Conservation (phyloP, 2,113 vertebrate genomes). For the Pseudonaja textilis region DNA sequence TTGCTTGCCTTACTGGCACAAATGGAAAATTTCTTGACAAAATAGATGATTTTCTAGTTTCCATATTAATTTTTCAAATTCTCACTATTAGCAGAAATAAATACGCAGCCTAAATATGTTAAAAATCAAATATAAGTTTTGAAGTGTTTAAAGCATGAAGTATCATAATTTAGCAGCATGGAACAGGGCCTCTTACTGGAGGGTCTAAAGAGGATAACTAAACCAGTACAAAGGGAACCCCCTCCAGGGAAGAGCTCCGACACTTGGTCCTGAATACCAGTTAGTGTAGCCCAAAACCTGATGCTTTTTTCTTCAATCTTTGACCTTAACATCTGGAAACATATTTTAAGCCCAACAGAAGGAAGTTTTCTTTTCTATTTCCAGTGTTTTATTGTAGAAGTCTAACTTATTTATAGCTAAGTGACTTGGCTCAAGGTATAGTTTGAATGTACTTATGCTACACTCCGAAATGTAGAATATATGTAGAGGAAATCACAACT, state of each 20-base stretch:
- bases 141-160: conserved; percentile 71
- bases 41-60: conserved; percentile 40
- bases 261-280: conserved; percentile 73
- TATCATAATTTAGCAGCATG: conserved; percentile 79
- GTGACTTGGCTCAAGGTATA: conserved; percentile 63
- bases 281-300: conserved; percentile 81
- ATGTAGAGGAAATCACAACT: conserved; percentile 68
- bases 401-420: conserved; percentile 65
- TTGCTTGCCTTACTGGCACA: conserved; percentile 31
- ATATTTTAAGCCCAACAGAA: conserved; percentile 82
- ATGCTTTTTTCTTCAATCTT: conserved; percentile 95
- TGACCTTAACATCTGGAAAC: conserved; percentile 97
- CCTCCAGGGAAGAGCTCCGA: conserved; percentile 83
- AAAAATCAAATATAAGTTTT: conserved; percentile 70
- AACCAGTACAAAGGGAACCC: conserved; percentile 74
- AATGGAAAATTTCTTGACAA: conserved; percentile 43
- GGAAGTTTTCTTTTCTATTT: conserved; percentile 88
- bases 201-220: conserved; percentile 75
- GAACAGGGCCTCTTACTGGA: conserved; percentile 82
- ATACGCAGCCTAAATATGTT: conserved; percentile 65
- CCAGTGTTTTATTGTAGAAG: conserved; percentile 72
- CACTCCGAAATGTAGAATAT: conserved; percentile 76
- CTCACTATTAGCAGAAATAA: conserved; percentile 48
- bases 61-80: conserved; percentile 2
- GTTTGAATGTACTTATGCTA: conserved; percentile 64